Evolutionary conservation across 2,888 invertebrate species (phyloP), one percentile per base, ranked within the genome.

Genomic region (Pseudococcus longispinus): DNA sequence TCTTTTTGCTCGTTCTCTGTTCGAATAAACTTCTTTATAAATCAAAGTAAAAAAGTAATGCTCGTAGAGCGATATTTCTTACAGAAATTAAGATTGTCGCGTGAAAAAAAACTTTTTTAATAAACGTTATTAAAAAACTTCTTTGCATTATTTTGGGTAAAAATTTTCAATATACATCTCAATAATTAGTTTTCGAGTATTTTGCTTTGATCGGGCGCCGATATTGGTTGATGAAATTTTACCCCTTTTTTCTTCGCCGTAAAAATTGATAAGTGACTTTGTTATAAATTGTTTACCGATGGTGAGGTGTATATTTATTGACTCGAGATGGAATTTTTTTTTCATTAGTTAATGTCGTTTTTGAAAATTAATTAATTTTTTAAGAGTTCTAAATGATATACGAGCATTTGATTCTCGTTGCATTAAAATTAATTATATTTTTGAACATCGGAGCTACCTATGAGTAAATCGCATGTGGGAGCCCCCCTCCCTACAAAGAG

Each of bases 51-150:
- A 70, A 70, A 70, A 70, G 15, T 29, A 70, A 29, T 32, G 70
- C 70, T 70, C 0, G 70, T 18, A 70, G 70, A 29, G 70, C 29
- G 70, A 70, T 70, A 70, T 70, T 70, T 70, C 70, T 29, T 29
- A 70, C 29, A 70, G 70, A 70, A 70, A 70, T 70, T 70, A 70
- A 70, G 70, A 70, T 70, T 70, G 70, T 70, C 70, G 29, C 70
- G 70, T 70, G 70, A 70, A 70, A 70, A 70, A 70, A 70, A 70
- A 70, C 70, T 70, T 70, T 70, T 70, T 70, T 70, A 70, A 70
- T 70, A 70, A 70, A 29, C 32, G 29, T 70, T 70, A 70, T 70
- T 70, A 70, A 70, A 70, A 70, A 70, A 70, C 70, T 70, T 70
- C 70, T 70, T 70, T 15, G 70, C 70, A 70, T 70, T 70, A 70